phyloP scores from a whole-genome alignment of 2,797 vertebrate species.

The Amblyopsis hoosieri region DNA sequence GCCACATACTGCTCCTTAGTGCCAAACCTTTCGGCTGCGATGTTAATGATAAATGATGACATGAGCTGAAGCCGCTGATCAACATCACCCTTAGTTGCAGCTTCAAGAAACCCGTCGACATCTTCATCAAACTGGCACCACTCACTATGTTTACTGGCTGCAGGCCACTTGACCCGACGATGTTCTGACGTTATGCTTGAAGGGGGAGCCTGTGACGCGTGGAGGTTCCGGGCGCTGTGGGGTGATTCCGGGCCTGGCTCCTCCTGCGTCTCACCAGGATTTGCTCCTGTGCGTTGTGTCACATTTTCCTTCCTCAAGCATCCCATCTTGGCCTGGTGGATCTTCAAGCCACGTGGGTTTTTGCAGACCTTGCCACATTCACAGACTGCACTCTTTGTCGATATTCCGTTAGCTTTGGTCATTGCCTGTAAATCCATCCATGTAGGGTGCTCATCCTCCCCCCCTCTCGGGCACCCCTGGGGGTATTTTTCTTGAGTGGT shows the following conservation, averaged over 20 bases:
- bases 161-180: constrained; percentile 9
- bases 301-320: background rate
- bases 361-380: constrained; percentile 10
- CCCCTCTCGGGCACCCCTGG: constrained; percentile 16
- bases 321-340: no score
- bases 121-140: constrained; percentile 16
- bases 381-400: constrained; percentile 11
- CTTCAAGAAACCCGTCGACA: constrained; percentile 11
- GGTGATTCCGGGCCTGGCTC: background rate
- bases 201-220: constrained; percentile 1
- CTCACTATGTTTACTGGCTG: constrained; percentile 5
- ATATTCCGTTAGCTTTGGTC: constrained; percentile 2
- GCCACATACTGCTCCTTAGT: no score
- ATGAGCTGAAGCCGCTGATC: background rate
- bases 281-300: background rate
- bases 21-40: no score
- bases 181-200: background rate
- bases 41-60: no score
- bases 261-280: constrained; percentile 11
- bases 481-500: constrained; percentile 15
- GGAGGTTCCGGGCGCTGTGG: constrained; percentile 22
- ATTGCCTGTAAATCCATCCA: background rate
- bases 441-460: constrained; percentile 21
- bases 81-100: background rate
- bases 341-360: no score